Base-by-base conservation (phyloP, 2,113 vertebrate species). In the Chaetorhynchus papuensis region DNA sequence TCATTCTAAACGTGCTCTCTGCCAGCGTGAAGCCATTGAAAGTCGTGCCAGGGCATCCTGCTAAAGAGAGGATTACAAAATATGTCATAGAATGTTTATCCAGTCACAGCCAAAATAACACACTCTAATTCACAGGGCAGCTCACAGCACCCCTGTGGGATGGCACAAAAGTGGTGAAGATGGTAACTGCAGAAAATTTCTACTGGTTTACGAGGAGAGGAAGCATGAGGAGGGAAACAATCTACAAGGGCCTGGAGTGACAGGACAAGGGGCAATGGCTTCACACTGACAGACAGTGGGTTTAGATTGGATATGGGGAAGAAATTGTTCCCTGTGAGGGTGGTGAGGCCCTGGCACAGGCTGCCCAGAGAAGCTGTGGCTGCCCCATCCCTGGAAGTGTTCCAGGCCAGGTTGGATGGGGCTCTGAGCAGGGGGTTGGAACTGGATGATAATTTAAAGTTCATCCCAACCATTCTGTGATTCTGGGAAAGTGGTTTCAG, bases 321-420 rank as follows among this genome's bases (percentile, higher is more conserved):
- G n/a, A 8, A 82, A 68, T 41, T 26, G 0, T 22, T 53, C 7
- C 33, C 28, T 75, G 11, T 7, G 53, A 60, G 69, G 28, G 7
- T 82, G 61, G 0, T 1, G 19, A 68, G 39, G 19, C 24, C 19
- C 87, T 75, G 61, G 45, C 45, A 75, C 17, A 41, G 61, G n/a
- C 2, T 83, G 0, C 3, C 45, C 70, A 69, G 39, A 76, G 53
- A 0, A 76, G 21, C 26, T 82, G 53, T 60, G 45, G 53, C 45
- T 82, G 60, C 37, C 16, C 28, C 61, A 75, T 39, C 28, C 45
- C n/a, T 83, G 47, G 61, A 0, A 89, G 17, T 42, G 54, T 31
- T 0, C 47, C 0, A 76, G 54, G 54, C 26, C 54, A 47, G n/a
- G n/a, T 0, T 76, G 54, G 28, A 39, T 45, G 52, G 18, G 22